These are phyloP conservation scores for Liodrosophila aerea DNA, from an alignment of 2,888 invertebrate genomes.

Conservation along the genomic window DNA sequence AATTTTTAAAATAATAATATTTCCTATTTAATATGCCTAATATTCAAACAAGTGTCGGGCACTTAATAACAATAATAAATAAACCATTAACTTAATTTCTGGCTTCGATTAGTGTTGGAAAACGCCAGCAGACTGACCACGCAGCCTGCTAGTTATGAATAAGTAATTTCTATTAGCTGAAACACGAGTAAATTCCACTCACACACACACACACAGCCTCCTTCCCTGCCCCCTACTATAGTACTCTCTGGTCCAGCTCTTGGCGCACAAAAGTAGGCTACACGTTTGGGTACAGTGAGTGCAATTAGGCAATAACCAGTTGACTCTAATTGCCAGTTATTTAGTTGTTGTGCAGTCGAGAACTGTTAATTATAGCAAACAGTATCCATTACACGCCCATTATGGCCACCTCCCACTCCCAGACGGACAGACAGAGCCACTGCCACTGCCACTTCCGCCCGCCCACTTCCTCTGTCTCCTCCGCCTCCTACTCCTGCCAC, in stretches of 20 bases:
- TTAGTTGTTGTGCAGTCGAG: conserved; percentile 17
- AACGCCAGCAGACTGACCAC: background rate
- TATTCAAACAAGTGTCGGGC: too few relatives aligned
- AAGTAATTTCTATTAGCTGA: conserved; percentile 21
- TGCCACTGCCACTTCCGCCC: background rate
- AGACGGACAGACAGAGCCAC: too few relatives aligned
- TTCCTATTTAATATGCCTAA: too few relatives aligned
- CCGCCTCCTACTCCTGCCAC: background rate
- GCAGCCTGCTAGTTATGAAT: conserved; percentile 12
- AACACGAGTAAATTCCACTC: conserved; percentile 5
- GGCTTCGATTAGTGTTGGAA: background rate
- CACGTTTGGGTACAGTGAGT: conserved; percentile 14
- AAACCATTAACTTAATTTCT: background rate
- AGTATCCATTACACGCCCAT: conserved; percentile 51
- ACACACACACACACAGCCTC: background rate
- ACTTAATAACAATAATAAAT: too few relatives aligned
- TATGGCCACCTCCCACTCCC: conserved; percentile 44
- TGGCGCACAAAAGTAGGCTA: conserved; percentile 57
- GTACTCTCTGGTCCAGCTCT: background rate
- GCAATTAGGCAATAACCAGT: conserved; percentile 56
- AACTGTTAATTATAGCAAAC: conserved; percentile 61
- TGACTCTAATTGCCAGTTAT: conserved; percentile 43
- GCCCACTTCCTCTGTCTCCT: background rate
- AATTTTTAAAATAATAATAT: too few relatives aligned
- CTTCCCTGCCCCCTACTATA: background rate